Evolutionary conservation across 2,113 vertebrate genomes (phyloP), one percentile per base, ranked within the genome.

Genomic region (Zapornia atra): DNA sequence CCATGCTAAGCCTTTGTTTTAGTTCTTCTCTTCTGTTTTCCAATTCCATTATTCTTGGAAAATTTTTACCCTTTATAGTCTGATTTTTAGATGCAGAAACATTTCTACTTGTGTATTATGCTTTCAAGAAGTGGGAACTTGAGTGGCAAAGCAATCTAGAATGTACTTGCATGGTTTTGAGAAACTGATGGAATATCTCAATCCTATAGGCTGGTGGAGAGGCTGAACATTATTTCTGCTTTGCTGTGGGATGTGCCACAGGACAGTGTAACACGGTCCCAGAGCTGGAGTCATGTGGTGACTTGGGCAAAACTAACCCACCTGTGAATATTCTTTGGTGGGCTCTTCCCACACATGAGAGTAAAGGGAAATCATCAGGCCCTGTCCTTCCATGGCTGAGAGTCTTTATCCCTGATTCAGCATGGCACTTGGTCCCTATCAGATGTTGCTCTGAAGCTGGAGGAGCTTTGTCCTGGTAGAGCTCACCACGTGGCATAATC

Each of bases 201-300:
- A 3, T 75, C 42, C 7, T 38, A 1, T 38, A 72, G 21, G 17
- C 24, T 88, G 50, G 14, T 75, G 25, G 48, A 64, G 68, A 18
- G 73, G 26, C 22, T 50, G 34, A 38, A 26, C 61, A 3, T 66
- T 72, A 51, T 63, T 71, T 24, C 54, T 69, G 26, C 68, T 75
- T 60, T 79, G 25, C 21, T 75, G 36, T 63, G 50, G 48, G 48
- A 14, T 44, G 66, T 73, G 19, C 10, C 3, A 22, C 60, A 57
- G 65, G 44, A 51, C 0, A 1, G 13, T 56, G 15, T 54, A 54
- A 54, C 26, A 5, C 26, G n/a, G 8, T n/a, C 34, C 0, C 1
- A 61, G 48, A 68, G 17, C 71, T 69, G 42, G 33, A 59, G 18
- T 44, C 53, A 54, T 0, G 16, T 71, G 29, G 14, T 59, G 70